Evolutionary conservation across 1,140 invertebrate genomes (phyloP).

Genomic region (Brachionus rubens): DNA sequence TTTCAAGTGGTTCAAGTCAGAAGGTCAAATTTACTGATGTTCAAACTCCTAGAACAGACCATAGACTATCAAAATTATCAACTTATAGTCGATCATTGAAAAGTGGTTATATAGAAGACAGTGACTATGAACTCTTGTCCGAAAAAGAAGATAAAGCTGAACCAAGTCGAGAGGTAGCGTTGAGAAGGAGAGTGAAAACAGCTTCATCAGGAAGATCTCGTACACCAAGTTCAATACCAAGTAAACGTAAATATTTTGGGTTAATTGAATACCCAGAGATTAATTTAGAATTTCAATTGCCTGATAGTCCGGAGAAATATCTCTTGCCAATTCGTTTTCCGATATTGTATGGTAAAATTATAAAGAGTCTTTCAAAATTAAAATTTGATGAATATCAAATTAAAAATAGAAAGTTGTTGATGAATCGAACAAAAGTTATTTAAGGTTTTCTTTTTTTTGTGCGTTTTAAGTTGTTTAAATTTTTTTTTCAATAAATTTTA

Average conservation of each 20-base stretch:
- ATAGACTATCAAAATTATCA: not conserved
- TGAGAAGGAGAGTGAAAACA: not conserved
- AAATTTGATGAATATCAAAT: too few species aligned
- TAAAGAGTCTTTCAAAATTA: not conserved
- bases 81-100: not conserved
- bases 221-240: constrained; percentile 18
- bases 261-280: not conserved
- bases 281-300: not conserved
- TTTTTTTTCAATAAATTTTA: too few species aligned
- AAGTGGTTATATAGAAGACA: not conserved
- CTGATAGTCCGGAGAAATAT: constrained; percentile 15
- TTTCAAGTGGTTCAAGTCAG: not conserved
- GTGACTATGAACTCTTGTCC: not conserved
- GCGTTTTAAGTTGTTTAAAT: too few species aligned
- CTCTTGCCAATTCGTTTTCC: constrained; percentile 12
- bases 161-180: too few species aligned
- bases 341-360: not conserved
- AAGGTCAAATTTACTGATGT: not conserved
- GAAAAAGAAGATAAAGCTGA: not conserved
- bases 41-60: not conserved
- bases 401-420: too few species aligned
- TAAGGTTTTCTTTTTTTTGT: too few species aligned
- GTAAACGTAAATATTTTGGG: not conserved
- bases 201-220: not conserved
- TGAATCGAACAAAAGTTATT: too few species aligned